Conservation (phyloP, 2,113 vertebrate species). For the Pollimyrus isidori region DNA sequence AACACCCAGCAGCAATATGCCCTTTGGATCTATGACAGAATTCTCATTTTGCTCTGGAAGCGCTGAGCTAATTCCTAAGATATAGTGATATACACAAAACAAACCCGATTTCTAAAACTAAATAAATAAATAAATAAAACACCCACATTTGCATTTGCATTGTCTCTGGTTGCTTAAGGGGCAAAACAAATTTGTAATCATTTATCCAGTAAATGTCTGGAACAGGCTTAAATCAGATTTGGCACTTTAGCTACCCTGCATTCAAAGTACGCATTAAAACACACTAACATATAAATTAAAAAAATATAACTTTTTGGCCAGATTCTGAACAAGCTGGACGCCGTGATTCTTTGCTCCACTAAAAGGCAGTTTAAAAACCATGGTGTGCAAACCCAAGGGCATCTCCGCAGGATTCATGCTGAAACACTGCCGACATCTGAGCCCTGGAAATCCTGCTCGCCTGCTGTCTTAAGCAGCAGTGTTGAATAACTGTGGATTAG, state of each 20-base stretch:
- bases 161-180: slow-evolving; percentile 1
- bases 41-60: neutral
- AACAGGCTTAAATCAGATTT: slow-evolving; percentile 12
- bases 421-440: neutral
- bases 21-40: neutral
- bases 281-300: neutral
- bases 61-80: neutral
- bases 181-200: neutral
- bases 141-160: neutral
- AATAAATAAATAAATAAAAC: neutral
- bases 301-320: neutral
- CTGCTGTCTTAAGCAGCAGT: neutral
- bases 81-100: neutral
- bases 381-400: neutral
- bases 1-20: neutral
- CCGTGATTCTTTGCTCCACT: neutral
- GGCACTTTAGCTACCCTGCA: neutral
- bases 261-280: neutral
- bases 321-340: neutral
- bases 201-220: neutral
- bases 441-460: neutral
- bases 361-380: neutral
- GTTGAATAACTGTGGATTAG: neutral
- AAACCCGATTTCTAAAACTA: neutral
- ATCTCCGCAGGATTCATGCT: neutral